Evolutionary conservation across 1,140 invertebrate genomes (phyloP).

Genomic region (Meloidogyne floridensis): DNA sequence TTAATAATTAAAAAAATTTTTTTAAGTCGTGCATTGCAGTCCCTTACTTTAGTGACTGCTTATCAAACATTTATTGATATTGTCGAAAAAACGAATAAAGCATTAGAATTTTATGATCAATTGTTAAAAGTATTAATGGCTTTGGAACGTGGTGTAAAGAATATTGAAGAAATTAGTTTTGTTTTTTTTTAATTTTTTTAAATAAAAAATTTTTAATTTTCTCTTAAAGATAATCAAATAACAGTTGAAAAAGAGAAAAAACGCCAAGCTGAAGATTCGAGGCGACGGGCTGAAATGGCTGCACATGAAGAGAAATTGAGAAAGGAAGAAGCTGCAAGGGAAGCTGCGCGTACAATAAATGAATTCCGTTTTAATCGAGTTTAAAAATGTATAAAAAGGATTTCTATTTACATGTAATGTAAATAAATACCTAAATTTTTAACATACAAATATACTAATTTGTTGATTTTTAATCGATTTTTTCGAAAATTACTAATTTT

Average conservation of each 20-base stretch:
- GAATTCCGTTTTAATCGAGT: constrained; percentile 22
- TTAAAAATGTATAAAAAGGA: not conserved
- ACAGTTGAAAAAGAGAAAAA: constrained; percentile 20
- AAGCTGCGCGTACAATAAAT: constrained; percentile 21
- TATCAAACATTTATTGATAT: constrained; percentile 46
- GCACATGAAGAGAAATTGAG: not conserved
- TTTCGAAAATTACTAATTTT: no score
- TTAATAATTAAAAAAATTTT: not conserved
- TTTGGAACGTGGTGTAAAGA: constrained; percentile 27
- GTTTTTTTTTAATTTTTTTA: not conserved
- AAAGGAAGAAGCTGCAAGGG: constrained; percentile 19
- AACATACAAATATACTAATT: no score
- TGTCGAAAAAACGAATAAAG: constrained; percentile 43
- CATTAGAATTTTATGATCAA: constrained; percentile 45
- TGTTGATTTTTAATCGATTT: no score
- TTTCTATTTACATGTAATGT: no score
- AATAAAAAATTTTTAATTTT: not conserved
- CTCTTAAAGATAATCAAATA: constrained; percentile 3
- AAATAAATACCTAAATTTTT: no score
- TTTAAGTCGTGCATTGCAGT: constrained; percentile 36
- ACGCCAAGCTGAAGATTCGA: constrained; percentile 8
- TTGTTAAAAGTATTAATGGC: constrained; percentile 37
- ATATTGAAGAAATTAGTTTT: constrained; percentile 35
- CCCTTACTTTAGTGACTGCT: constrained; percentile 38
- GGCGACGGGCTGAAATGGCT: not conserved